Conservation (phyloP, 2,113 vertebrate species). For the Podarcis raffonei region DNA sequence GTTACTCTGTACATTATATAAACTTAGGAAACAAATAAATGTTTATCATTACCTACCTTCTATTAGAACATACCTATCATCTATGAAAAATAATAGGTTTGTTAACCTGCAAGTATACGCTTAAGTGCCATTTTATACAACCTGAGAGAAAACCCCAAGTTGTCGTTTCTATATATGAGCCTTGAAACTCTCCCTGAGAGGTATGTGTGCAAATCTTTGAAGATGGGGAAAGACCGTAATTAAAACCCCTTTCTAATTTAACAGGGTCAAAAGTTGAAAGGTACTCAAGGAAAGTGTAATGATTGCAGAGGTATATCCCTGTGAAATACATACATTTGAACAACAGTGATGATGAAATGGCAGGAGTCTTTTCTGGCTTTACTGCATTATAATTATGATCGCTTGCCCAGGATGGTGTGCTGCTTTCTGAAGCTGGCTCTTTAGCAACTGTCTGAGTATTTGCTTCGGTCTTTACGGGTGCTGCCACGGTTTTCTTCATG, state of each 20-base stretch:
- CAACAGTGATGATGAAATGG: slow-evolving; percentile 85
- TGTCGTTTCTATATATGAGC: slow-evolving; percentile 28
- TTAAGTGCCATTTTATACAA: slow-evolving; percentile 47
- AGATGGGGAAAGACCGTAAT: slow-evolving; percentile 42
- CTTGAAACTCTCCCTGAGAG: slow-evolving; percentile 25
- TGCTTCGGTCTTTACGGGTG: slow-evolving; percentile 62
- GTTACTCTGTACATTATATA: background rate
- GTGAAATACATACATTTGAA: slow-evolving; percentile 95
- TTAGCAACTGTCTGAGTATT: slow-evolving; percentile 55
- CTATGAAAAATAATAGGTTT: slow-evolving; percentile 43
- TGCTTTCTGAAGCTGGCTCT: slow-evolving; percentile 77
- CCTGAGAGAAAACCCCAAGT: slow-evolving; percentile 42
- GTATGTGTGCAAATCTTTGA: slow-evolving; percentile 55
- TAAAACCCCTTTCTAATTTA: slow-evolving; percentile 47
- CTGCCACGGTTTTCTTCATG: slow-evolving; percentile 64
- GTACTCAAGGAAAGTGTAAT: slow-evolving; percentile 54
- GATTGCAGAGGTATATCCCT: slow-evolving; percentile 77
- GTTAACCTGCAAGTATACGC: slow-evolving; percentile 35
- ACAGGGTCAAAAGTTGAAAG: slow-evolving; percentile 57
- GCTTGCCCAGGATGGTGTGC: slow-evolving; percentile 81
- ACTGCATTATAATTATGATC: slow-evolving; percentile 92
- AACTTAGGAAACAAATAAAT: background rate
- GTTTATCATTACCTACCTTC: slow-evolving; percentile 55
- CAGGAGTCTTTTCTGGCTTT: slow-evolving; percentile 91
- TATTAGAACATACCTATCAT: slow-evolving; percentile 55